Evolutionary conservation across 2,888 invertebrate species (phyloP).

Genomic region (Ophion obscuratus): DNA sequence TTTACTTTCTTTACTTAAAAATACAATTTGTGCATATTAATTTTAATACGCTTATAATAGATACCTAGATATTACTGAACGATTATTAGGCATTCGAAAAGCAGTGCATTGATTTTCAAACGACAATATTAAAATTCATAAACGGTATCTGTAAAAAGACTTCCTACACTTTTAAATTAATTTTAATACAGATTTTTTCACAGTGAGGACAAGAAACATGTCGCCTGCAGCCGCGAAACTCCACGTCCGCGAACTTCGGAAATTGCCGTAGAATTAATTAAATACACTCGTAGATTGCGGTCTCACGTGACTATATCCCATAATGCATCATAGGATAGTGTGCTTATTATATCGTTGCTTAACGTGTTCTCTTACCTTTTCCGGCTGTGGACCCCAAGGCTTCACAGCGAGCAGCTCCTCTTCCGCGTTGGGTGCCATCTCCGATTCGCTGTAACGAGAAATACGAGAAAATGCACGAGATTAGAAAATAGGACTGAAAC

Average conservation of each 20-base stretch:
- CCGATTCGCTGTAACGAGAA: constrained; percentile 80
- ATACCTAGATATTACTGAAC: too few relatives aligned
- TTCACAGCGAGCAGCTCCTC: constrained; percentile 81
- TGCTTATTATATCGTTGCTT: constrained; percentile 32
- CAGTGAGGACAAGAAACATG: too few relatives aligned
- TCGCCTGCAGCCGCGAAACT: too few relatives aligned
- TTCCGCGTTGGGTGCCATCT: constrained; percentile 83
- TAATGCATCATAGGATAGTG: constrained; percentile 30
- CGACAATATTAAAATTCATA: too few relatives aligned
- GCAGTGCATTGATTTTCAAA: too few relatives aligned
- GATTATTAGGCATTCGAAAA: too few relatives aligned
- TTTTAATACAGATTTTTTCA: too few relatives aligned
- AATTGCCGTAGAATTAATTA: constrained; percentile 66
- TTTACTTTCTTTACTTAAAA: too few relatives aligned
- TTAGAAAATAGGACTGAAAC: constrained; percentile 46
- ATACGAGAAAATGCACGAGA: constrained; percentile 58
- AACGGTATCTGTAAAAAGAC: too few relatives aligned
- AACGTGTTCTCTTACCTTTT: constrained; percentile 78
- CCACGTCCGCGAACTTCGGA: neutral
- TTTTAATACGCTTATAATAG: too few relatives aligned
- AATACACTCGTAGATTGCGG: constrained; percentile 66
- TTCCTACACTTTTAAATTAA: too few relatives aligned
- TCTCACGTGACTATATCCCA: constrained; percentile 56
- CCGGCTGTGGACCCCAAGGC: constrained; percentile 80
- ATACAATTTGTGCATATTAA: too few relatives aligned